These are phyloP conservation scores for Upupa epops DNA, from an alignment of 2,113 vertebrate genomes.

Conservation along the genomic window DNA sequence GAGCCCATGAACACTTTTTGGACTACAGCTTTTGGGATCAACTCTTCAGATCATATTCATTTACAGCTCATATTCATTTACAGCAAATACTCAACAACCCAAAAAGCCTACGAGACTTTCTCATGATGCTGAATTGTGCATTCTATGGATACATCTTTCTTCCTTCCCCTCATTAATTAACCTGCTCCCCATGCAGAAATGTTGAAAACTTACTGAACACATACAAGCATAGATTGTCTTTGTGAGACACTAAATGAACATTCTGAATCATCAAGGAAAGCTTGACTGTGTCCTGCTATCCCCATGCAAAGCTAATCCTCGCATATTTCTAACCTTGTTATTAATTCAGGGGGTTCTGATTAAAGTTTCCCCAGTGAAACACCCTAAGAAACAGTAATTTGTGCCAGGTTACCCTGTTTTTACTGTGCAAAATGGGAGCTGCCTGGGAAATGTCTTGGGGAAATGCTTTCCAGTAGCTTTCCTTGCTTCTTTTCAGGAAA, in stretches of 20 bases:
- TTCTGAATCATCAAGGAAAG: not conserved
- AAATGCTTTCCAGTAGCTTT: slow-evolving; percentile 23
- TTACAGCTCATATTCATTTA: not conserved
- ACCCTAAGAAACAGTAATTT: not conserved
- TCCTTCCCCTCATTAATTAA: not conserved
- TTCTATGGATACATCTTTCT: not conserved
- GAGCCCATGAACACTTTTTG: not conserved
- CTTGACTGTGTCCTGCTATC: not conserved
- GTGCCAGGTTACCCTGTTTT: not conserved
- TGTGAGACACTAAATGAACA: not conserved
- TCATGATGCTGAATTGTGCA: not conserved
- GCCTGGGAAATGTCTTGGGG: not conserved
- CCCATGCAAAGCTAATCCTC: not conserved
- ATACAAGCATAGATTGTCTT: not conserved
- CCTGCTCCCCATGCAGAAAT: not conserved
- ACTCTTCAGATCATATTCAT: not conserved
- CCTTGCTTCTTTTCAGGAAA: not conserved
- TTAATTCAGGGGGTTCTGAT: not conserved
- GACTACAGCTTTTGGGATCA: not conserved
- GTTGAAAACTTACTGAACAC: not conserved
- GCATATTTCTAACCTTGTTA: not conserved
- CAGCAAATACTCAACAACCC: not conserved
- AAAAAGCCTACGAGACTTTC: not conserved
- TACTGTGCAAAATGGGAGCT: not conserved
- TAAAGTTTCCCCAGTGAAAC: not conserved